These are phyloP conservation scores for Isoperla grammatica DNA, from an alignment of 2,888 invertebrate species.

Conservation along the genomic window DNA sequence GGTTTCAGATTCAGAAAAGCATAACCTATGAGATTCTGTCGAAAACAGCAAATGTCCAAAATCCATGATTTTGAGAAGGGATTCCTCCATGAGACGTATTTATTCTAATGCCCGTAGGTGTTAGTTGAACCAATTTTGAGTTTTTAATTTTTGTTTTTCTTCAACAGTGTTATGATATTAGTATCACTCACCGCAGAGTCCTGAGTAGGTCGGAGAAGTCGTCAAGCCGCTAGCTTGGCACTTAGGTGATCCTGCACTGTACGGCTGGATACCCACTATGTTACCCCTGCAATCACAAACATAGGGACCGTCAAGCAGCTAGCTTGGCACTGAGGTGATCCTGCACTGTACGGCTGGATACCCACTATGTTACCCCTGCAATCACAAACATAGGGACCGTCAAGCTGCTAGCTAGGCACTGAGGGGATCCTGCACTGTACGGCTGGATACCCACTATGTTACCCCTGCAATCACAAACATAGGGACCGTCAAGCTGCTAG, in stretches of 20 bases:
- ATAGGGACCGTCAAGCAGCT: conserved; percentile 51
- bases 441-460: conserved; percentile 71
- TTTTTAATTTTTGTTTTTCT: too few species aligned
- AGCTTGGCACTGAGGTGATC: conserved; percentile 63
- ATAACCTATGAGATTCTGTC: too few species aligned
- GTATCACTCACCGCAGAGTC: conserved; percentile 69
- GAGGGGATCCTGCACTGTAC: conserved; percentile 68
- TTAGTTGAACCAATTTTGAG: too few species aligned
- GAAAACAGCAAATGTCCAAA: too few species aligned
- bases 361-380: conserved; percentile 70
- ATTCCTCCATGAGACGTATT: too few species aligned
- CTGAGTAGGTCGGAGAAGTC: conserved; percentile 66
- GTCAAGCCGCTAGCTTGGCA: conserved; percentile 64
- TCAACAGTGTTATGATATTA: too few species aligned
- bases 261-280: conserved; percentile 67
- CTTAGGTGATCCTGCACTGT: conserved; percentile 66
- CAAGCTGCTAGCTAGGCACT: conserved; percentile 65
- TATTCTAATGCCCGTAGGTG: too few species aligned
- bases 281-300: conserved; percentile 55
- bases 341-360: conserved; percentile 67
- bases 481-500: conserved; percentile 64
- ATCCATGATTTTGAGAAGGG: too few species aligned
- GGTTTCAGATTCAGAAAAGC: too few species aligned
- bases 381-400: conserved; percentile 49
- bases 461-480: conserved; percentile 49